Conservation (phyloP, 2,113 vertebrate species). For the Plecturocebus donacophilus region DNA sequence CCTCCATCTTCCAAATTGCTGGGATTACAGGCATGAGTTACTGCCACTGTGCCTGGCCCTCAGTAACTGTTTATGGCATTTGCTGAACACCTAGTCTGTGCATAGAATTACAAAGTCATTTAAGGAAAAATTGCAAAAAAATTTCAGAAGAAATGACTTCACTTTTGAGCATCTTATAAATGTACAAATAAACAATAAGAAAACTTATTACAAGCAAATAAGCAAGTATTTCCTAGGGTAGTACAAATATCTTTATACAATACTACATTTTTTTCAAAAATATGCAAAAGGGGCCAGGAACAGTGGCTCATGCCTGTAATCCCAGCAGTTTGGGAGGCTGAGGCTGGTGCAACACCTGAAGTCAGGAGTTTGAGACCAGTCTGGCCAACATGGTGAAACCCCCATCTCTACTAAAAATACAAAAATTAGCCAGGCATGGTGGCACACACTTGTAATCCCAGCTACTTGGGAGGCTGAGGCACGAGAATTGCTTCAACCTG, state of each 20-base stretch:
- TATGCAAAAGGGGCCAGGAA: neutral
- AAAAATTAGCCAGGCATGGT: too few relatives aligned
- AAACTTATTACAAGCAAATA: neutral
- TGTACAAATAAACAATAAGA: neutral
- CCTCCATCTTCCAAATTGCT: too few relatives aligned
- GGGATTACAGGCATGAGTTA: too few relatives aligned
- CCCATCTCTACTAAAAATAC: too few relatives aligned
- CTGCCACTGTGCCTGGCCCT: neutral
- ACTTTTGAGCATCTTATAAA: neutral
- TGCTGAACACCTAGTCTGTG: neutral
- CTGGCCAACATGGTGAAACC: too few relatives aligned
- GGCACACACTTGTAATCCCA: too few relatives aligned
- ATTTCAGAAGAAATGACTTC: slow-evolving; percentile 1
- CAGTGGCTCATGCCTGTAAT: too few relatives aligned
- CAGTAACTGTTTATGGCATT: slow-evolving; percentile 24
- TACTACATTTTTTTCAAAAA: neutral
- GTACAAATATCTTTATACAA: neutral
- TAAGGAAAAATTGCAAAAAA: neutral
- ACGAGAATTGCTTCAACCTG: too few relatives aligned
- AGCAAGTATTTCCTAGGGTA: neutral
- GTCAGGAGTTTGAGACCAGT: too few relatives aligned
- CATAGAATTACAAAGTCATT: neutral
- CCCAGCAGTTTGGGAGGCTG: too few relatives aligned
- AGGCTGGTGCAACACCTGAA: too few relatives aligned
- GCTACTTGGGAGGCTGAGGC: too few relatives aligned